A percentile compares a stretch with the other conserved stretches of the same genome.
Evolutionary conservation across 2,113 vertebrate species (phyloP).

Genomic region (Poeciliopsis occidentalis): DNA sequence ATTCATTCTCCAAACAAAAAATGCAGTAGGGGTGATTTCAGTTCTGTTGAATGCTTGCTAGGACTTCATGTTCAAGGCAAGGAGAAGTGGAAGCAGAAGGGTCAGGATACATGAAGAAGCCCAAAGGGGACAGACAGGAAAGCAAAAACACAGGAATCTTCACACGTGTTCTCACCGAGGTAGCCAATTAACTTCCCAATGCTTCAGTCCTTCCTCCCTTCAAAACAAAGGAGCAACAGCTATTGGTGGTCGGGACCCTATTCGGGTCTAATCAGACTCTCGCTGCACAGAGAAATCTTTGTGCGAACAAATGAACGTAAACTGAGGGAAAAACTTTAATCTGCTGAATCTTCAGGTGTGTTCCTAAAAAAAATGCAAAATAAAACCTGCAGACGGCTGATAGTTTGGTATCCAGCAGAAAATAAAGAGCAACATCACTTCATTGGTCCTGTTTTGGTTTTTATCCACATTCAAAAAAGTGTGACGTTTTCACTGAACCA

Average conservation of each 20-base stretch:
- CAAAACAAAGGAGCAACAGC: slow-evolving; percentile 72
- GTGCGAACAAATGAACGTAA: slow-evolving; percentile 41
- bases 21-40: slow-evolving; percentile 1
- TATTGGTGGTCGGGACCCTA: slow-evolving; percentile 60
- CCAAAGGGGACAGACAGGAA: slow-evolving; percentile 14
- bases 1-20: not conserved
- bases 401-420: not conserved
- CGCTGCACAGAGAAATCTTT: slow-evolving; percentile 43
- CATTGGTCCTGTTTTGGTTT: too few relatives aligned
- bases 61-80: slow-evolving; percentile 13
- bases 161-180: slow-evolving; percentile 77
- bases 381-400: not conserved
- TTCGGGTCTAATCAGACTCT: slow-evolving; percentile 56
- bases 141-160: slow-evolving; percentile 53
- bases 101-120: slow-evolving; percentile 7
- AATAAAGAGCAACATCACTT: not conserved
- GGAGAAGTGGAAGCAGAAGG: not conserved
- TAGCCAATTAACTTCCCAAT: slow-evolving; percentile 79
- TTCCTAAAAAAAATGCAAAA: not conserved
- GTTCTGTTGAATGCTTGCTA: slow-evolving; percentile 47
- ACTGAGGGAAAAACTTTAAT: slow-evolving; percentile 1
- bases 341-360: slow-evolving; percentile 1
- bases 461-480: too few relatives aligned
- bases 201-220: slow-evolving; percentile 82
- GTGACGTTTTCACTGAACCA: too few relatives aligned